A percentile compares a stretch with the other conserved stretches of the same genome.
Evolutionary conservation across 2,797 vertebrate species (phyloP).

Genomic region (Scomberomorus guttatus): DNA sequence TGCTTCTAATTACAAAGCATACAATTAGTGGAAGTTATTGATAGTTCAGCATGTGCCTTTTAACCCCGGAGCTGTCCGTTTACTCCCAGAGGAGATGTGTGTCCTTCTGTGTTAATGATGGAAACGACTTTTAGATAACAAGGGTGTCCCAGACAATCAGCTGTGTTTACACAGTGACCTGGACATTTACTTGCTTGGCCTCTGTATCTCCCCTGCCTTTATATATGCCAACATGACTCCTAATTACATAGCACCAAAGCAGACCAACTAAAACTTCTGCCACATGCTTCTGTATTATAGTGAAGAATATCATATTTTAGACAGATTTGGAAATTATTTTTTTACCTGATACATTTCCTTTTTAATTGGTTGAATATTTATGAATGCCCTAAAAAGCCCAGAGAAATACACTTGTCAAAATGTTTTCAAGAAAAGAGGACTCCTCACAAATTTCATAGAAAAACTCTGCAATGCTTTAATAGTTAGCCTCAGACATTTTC

Average conservation of each 20-base stretch:
- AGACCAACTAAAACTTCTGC: background rate
- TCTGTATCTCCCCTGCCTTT: constrained; percentile 41
- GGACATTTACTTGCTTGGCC: constrained; percentile 74
- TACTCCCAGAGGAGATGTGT: constrained; percentile 84
- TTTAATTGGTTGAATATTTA: constrained; percentile 14
- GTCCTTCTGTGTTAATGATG: constrained; percentile 86
- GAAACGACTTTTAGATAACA: constrained; percentile 85
- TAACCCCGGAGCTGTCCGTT: constrained; percentile 85
- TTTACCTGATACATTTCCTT: constrained; percentile 6
- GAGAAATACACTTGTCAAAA: constrained; percentile 20
- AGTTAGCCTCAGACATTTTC: constrained; percentile 62
- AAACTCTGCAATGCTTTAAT: constrained; percentile 43
- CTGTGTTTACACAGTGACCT: constrained; percentile 79
- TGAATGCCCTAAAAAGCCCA: constrained; percentile 24
- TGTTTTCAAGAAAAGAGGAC: constrained; percentile 18
- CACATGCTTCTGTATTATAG: background rate
- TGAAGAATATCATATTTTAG: background rate
- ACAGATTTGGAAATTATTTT: background rate
- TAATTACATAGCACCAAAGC: constrained; percentile 43
- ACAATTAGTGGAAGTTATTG: constrained; percentile 89
- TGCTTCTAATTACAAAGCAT: constrained; percentile 87
- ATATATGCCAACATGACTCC: constrained; percentile 42
- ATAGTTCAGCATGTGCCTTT: constrained; percentile 86
- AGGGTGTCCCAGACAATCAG: constrained; percentile 80
- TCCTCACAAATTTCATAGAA: constrained; percentile 35